Conservation (phyloP, 2,888 invertebrate species). For the Drepanosiphum platanoidis region DNA sequence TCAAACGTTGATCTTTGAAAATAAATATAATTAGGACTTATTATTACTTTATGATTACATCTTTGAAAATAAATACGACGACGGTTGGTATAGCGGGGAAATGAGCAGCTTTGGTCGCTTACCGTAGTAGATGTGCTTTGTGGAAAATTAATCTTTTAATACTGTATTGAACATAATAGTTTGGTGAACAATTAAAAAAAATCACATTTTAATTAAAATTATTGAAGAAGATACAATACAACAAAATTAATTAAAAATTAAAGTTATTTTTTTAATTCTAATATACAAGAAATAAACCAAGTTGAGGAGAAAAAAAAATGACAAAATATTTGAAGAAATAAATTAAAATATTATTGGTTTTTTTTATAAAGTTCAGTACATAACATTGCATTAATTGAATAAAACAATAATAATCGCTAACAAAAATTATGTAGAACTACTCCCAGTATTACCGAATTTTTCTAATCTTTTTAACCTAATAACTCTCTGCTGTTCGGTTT, state of each 20-base stretch:
- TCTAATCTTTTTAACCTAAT: conserved; percentile 80
- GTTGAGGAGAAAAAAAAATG: not conserved
- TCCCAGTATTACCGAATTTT: conserved; percentile 70
- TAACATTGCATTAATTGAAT: too few species aligned
- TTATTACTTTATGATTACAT: too few species aligned
- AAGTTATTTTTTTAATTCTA: not conserved
- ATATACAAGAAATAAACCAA: not conserved
- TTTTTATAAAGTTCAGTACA: too few species aligned
- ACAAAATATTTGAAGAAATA: too few species aligned
- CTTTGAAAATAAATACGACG: too few species aligned
- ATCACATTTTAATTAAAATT: not conserved
- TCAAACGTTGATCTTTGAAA: too few species aligned
- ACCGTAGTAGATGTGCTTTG: too few species aligned
- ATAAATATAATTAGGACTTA: too few species aligned
- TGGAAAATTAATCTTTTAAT: conserved; percentile 3
- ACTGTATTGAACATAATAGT: not conserved
- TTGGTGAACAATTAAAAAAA: not conserved
- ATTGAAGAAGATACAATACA: not conserved
- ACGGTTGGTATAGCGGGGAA: too few species aligned
- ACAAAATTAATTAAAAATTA: not conserved
- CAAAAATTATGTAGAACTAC: conserved; percentile 6
- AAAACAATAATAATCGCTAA: not conserved
- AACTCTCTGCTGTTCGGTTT: conserved; percentile 70
- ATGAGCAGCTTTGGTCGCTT: too few species aligned
- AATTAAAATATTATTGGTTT: too few species aligned